Conservation (phyloP, 2,797 vertebrate genomes). For the Hybognathus amarus region DNA sequence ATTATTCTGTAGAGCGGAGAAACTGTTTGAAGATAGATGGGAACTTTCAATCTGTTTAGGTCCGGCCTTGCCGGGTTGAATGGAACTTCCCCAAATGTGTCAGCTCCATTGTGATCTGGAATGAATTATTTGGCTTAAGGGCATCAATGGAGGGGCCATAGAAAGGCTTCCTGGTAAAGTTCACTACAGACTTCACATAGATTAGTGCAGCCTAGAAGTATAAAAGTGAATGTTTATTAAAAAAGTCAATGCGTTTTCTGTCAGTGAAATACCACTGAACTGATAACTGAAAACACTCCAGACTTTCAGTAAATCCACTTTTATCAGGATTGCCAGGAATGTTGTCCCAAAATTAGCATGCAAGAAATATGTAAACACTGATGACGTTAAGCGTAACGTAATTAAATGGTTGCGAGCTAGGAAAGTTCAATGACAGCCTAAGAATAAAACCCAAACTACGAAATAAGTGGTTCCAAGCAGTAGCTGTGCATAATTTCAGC, state of each 20-base stretch:
- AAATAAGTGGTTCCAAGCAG: slow-evolving; percentile 70
- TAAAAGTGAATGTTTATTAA: slow-evolving; percentile 35
- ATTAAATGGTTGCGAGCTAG: slow-evolving; percentile 66
- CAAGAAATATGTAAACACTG: slow-evolving; percentile 64
- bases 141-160: slow-evolving; percentile 66
- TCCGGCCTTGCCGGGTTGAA: slow-evolving; percentile 65
- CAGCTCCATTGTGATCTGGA: slow-evolving; percentile 73
- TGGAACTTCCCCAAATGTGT: slow-evolving; percentile 69
- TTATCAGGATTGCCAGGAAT: slow-evolving; percentile 59
- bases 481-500: slow-evolving; percentile 61
- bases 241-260: slow-evolving; percentile 22
- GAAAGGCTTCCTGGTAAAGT: slow-evolving; percentile 63
- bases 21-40: slow-evolving; percentile 74
- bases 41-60: slow-evolving; percentile 67
- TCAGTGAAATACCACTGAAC: slow-evolving; percentile 7
- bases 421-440: slow-evolving; percentile 72
- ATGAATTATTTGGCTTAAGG: slow-evolving; percentile 75
- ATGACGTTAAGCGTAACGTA: slow-evolving; percentile 65
- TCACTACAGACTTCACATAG: slow-evolving; percentile 60
- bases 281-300: too few relatives aligned
- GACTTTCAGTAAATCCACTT: slow-evolving; percentile 47
- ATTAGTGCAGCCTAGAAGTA: slow-evolving; percentile 58
- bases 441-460: slow-evolving; percentile 63
- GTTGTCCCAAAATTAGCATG: slow-evolving; percentile 23
- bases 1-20: slow-evolving; percentile 67